Evolutionary conservation across 2,888 invertebrate species (phyloP), one percentile per base, ranked within the genome.

Genomic region (Linyphia triangularis): DNA sequence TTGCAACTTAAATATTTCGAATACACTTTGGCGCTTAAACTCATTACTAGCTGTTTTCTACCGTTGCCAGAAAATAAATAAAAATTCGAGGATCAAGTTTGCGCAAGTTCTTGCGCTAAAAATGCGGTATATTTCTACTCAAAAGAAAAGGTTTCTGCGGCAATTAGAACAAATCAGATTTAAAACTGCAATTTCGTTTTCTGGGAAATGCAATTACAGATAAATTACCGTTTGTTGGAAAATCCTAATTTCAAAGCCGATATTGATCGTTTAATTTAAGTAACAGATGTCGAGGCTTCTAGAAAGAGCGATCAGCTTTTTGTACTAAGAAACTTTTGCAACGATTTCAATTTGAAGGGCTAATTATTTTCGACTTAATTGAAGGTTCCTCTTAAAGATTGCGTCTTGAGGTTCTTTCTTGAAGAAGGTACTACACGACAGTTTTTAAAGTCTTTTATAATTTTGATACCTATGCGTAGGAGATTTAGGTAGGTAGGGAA

Each of bases 311-410:
- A 79, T 67, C 77, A 77, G 40, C 43, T 51, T 79, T 79, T 79
- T 67, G 43, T 57, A 33, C 67, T 37, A 22, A 19, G 37, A 70
- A 81, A 81, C 67, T 81, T 81, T 81, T 33, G 81, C 37, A 81
- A 40, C 69, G 70, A 81, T 81, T 81, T 81, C 81, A 81, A 81
- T 81, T 69, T 81, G 69, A 81, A 51, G 70, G 59, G 70, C 69
- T 81, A 70, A 81, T 81, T 81, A 81, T 81, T 81, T 81, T 81
- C 81, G 69, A 81, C 33, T 81, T 81, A 81, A 81, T 70, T 81
- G 81, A 81, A 81, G 69, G 81, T 70, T 40, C 67, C 51, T 30
- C 43, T 79, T 19, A 43, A 65, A 79, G 59, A 77, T 77, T 77
- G 37, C 63, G 19, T 57, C 57, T 30, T 30, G 73, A 22, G 30